Base-by-base conservation (phyloP, 1,140 invertebrate genomes). In the Drosophila orosa region DNA sequence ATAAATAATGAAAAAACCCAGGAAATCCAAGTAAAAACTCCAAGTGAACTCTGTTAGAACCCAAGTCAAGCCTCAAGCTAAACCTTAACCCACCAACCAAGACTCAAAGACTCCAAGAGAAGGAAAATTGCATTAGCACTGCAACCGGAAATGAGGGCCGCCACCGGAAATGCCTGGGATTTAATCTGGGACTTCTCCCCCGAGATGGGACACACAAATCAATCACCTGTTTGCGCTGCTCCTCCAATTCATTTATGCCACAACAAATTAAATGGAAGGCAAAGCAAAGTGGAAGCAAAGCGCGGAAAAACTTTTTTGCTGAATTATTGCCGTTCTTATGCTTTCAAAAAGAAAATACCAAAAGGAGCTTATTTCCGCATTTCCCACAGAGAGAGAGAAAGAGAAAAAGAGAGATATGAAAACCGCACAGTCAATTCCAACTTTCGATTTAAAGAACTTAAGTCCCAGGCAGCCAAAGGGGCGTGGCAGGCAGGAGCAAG, bases 391-490 rank as follows among this genome's bases (percentile, higher is more conserved):
- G 6, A 9, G 40, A 44, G 5, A 22, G 1, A 8, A 0, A 42
- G 10, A 45, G 0, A 40, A 10, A 17, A 10, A n/a, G 19, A 17
- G 33, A 45, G 42, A 59, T 33, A 24, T 33, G n/a, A 24, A 50
- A 52, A 50, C 59, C 59, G 33, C 50, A 10, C 59, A 56, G 50
- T 39, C 59, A 57, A 62, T 56, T 29, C 52, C 52, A 65, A 45
- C 35, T 78, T 78, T 65, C 56, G 55, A 78, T 77, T 77, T 66
- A 78, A 79, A 78, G 50, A 62, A 76, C 50, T 78, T 57, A 47
- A 65, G 39, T 42, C 31, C 13, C 35, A 17, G 72, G 47, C 44
- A 42, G 61, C 13, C 42, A 25, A 40, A 17, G 52, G 52, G 68
- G 56, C 52, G 50, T 42, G 68, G 60, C 8, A 13, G 17, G 27